phyloP scores from a whole-genome alignment of 2,113 vertebrate genomes.

The Ciconia stormi region DNA sequence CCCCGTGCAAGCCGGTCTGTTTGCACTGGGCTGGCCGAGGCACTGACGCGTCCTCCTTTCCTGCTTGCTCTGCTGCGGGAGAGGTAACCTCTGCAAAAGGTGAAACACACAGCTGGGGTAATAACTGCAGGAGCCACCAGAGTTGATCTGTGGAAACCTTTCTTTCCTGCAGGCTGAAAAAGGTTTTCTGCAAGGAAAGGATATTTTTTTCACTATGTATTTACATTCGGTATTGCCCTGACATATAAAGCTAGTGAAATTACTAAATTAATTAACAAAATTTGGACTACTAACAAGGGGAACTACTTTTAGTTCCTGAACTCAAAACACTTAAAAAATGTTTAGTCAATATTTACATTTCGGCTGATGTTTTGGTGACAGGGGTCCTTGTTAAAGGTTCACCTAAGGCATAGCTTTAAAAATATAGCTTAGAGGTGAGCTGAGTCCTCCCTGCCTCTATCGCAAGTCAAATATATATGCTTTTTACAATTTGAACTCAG shows the following conservation, averaged over 20 bases:
- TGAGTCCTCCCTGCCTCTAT: background rate
- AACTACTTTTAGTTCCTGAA: background rate
- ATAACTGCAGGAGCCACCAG: background rate
- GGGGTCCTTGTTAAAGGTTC: background rate
- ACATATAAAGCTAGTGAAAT: background rate
- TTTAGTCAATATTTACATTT: background rate
- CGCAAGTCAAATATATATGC: background rate
- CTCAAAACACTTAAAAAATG: background rate
- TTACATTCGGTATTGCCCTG: background rate
- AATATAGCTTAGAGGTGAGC: background rate
- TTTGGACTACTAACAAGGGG: background rate
- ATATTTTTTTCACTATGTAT: background rate
- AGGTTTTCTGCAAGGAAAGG: background rate
- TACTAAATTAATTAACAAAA: background rate
- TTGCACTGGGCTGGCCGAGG: accelerated
- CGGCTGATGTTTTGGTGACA: background rate
- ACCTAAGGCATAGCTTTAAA: background rate
- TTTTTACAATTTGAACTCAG: background rate
- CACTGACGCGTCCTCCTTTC: background rate
- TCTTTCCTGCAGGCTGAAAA: background rate
- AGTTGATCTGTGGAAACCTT: background rate
- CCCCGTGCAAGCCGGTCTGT: background rate
- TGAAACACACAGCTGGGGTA: background rate
- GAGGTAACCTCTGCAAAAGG: background rate
- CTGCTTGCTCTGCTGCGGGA: background rate